phyloP scores from a whole-genome alignment of 2,888 invertebrate genomes.

The Miltochrista miniata region DNA sequence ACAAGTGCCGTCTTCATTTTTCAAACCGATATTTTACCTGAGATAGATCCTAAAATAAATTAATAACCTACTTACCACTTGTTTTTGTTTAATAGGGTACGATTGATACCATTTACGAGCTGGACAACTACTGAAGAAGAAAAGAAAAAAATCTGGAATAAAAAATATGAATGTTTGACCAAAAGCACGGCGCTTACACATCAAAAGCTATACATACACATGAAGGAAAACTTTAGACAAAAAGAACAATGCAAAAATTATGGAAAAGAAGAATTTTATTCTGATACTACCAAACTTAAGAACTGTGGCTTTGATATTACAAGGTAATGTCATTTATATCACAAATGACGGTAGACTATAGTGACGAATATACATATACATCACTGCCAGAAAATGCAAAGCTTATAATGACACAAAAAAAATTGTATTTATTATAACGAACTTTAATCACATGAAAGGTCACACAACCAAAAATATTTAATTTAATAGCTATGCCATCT shows the following conservation, averaged over 20 bases:
- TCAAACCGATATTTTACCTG: too few species aligned
- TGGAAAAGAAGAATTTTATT: background rate
- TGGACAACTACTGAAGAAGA: background rate
- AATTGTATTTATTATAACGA: too few species aligned
- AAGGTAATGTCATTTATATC: background rate
- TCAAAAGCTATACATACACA: background rate
- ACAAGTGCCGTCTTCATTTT: too few species aligned
- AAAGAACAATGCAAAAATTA: background rate
- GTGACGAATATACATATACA: too few species aligned
- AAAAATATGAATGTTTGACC: background rate
- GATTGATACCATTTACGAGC: background rate
- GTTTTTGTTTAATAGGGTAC: background rate
- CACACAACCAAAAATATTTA: too few species aligned
- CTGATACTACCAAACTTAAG: background rate
- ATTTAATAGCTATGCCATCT: too few species aligned
- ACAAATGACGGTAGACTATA: background rate
- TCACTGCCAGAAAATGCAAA: too few species aligned
- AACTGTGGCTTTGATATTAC: constrained; percentile 1
- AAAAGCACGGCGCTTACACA: background rate
- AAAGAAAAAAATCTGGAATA: background rate
- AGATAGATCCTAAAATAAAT: too few species aligned
- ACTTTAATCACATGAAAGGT: too few species aligned
- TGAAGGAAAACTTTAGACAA: background rate
- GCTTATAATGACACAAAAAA: too few species aligned
- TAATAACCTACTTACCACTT: too few species aligned